Evolutionary conservation across 2,113 vertebrate species (phyloP), one percentile per base, ranked within the genome.

Genomic region (Oenanthe oenanthe): DNA sequence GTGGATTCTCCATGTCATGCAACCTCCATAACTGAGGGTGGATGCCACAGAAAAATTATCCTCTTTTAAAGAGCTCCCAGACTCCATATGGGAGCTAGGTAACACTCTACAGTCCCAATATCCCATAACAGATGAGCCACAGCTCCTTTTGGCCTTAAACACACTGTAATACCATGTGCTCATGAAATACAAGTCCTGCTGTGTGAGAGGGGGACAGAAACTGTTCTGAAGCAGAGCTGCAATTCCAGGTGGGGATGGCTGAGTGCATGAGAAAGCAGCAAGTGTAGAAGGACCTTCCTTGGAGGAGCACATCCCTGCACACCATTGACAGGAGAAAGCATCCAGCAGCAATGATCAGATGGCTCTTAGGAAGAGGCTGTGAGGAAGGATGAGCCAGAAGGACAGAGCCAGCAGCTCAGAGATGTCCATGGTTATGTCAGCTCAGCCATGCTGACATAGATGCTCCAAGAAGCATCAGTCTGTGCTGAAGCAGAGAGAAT

Each of bases 221-320:
- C 17, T 5, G 2, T 50, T 56, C 40, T 43, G 74, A 81, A 87
- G 43, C 9, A 1, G 8, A 22, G 17, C 4, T 19, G n/a, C 34
- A 43, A 6, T 43, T 67, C 73, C 70, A 75, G 56, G 48, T 94
- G 65, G 16, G 45, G 3, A 42, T 42, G 20, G 53, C 18, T 8
- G 8, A 72, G 17, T 0, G 0, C 18, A 51, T 13, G 28, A 72
- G 62, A 76, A 79, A 75, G 56, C 26, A 76, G 5, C 25, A 25
- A 53, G 38, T 1, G 9, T 1, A 4, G 34, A 80, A 66, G n/a
- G 19, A 67, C 24, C 8, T 43, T 83, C 65, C 65, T 77, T 72
- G 61, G 36, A 71, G 38, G 3, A 85, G 17, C 32, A 67, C 19
- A 67, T 75, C 61, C 53, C 43, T 12, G 2, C 62, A 40, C 8